These are phyloP conservation scores for Osmerus eperlanus DNA, from an alignment of 2,113 vertebrate species.

Conservation along the genomic window DNA sequence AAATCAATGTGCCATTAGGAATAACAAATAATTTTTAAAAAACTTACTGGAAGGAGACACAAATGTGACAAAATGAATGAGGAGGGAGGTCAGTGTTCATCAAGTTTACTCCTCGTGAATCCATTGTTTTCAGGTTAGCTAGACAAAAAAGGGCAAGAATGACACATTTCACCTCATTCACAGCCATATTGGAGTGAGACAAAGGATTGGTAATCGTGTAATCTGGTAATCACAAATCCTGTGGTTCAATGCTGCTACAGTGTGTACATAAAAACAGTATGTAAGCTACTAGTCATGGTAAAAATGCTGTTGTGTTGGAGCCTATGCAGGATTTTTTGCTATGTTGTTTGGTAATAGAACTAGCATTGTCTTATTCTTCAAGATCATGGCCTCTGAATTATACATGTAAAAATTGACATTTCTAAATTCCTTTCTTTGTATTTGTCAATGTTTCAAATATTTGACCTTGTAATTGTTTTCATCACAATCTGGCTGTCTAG, in stretches of 20 bases:
- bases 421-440: background rate
- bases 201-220: conserved; percentile 34
- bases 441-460: conserved; percentile 3
- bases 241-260: conserved; percentile 65
- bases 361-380: conserved; percentile 49
- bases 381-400: conserved; percentile 26
- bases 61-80: conserved; percentile 7
- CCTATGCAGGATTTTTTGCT: conserved; percentile 49
- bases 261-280: conserved; percentile 53
- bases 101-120: conserved; percentile 11
- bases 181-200: conserved; percentile 41
- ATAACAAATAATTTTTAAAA: conserved; percentile 31
- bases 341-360: conserved; percentile 44
- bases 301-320: conserved; percentile 39
- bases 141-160: conserved; percentile 36
- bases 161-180: conserved; percentile 63
- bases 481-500: conserved; percentile 29
- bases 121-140: conserved; percentile 22
- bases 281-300: conserved; percentile 43
- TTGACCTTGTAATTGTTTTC: conserved; percentile 19
- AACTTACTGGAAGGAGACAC: conserved; percentile 18
- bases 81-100: background rate
- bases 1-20: conserved; percentile 58
- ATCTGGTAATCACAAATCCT: conserved; percentile 49
- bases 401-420: conserved; percentile 37